Evolutionary conservation across 2,888 invertebrate genomes (phyloP).

Genomic region (Shargacucullia verbasci): DNA sequence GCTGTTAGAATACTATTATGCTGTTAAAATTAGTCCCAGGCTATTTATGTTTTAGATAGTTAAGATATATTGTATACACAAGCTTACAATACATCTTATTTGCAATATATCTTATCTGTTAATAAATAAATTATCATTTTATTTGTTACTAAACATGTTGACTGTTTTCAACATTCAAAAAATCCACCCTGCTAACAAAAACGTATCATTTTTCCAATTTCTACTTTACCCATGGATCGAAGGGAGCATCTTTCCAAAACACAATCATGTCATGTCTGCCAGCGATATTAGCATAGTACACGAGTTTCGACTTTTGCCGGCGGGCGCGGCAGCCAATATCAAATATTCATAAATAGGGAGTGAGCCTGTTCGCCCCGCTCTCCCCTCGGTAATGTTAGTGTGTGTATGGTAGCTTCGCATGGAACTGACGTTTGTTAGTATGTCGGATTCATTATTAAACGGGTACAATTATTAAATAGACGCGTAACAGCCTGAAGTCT

Average conservation of each 20-base stretch:
- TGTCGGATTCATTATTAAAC: background rate
- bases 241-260: conserved; percentile 25
- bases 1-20: too few relatives aligned
- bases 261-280: conserved; percentile 34
- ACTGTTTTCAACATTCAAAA: too few relatives aligned
- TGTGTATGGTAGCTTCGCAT: conserved; percentile 31
- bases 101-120: too few relatives aligned
- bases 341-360: conserved; percentile 80
- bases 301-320: conserved; percentile 63
- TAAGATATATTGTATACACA: too few relatives aligned
- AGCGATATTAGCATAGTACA: conserved; percentile 66
- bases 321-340: conserved; percentile 62
- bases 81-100: too few relatives aligned
- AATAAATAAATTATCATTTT: too few relatives aligned
- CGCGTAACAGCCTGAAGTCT: background rate
- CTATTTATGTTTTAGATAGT: too few relatives aligned
- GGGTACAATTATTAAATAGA: background rate
- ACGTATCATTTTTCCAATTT: background rate
- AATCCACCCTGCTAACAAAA: background rate
- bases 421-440: conserved; percentile 21
- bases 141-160: too few relatives aligned
- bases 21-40: too few relatives aligned
- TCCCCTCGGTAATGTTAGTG: conserved; percentile 41
- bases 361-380: conserved; percentile 52
- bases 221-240: background rate